Evolutionary conservation across 1,140 invertebrate species (phyloP), one percentile per base, ranked within the genome.

Genomic region (Drosophila trapezifrons): DNA sequence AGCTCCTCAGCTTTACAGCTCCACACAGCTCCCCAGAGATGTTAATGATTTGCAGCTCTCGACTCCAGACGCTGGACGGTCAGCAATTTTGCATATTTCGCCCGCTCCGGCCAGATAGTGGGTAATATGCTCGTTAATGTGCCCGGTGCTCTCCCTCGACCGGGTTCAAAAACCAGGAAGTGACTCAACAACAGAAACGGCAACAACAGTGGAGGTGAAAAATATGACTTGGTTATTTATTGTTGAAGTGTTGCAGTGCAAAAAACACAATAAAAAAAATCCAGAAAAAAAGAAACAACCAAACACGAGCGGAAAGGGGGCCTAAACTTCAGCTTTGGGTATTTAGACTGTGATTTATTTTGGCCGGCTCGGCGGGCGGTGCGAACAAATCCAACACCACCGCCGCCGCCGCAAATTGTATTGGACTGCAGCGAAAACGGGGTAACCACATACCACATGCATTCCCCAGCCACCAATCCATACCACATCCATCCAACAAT

Each of bases 141-240:
- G 84, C 78, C 82, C 82, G 78, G 70, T 80, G 63, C 55, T 63
- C 49, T 62, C 67, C 40, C 78, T 73, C 40, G 66, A 27, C 54
- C 43, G 71, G 87, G 84, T 78, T 87, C 76, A 87, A 87, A 87
- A 87, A 87, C 84, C 84, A 87, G 84, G 84, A 87, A 87, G 84
- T 87, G 84, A 87, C 80, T 87, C 84, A 87, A 87, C 84, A 89
- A 75, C 76, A 79, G 57, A 76, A 87, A 64, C 38, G 67, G 20
- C 62, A 66, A 47, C 71, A 49, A 60, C 66, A 79, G 71, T 63
- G 67, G 76, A 87, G 82, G 82, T 86, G 82, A 86, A 87, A 87
- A 87, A 89, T 87, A 87, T 87, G 83, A 87, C 84, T 87, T 87
- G 84, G 83, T 87, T 87, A 87, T 87, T 87, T 87, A 87, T 87